Percentiles rank a stretch among this genome's conserved stretches.
Evolutionary conservation across 2,888 invertebrate genomes (phyloP).

Genomic region (Parthenolecanium corni): DNA sequence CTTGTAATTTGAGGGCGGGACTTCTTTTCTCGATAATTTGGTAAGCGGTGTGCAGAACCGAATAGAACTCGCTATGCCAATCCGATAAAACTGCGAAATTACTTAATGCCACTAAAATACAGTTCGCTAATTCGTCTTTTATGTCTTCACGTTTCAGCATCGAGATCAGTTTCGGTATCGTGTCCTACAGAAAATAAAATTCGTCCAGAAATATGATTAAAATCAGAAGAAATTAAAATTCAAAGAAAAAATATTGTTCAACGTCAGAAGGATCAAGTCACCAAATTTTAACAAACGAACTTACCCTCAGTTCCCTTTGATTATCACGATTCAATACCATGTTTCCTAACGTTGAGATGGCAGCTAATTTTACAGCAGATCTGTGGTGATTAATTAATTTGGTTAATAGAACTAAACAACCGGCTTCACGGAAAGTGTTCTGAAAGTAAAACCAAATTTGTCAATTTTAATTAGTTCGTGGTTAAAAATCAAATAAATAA

Average conservation of each 20-base stretch:
- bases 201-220: neutral
- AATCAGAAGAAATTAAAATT: neutral
- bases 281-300: constrained; percentile 4
- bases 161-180: constrained; percentile 42
- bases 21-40: constrained; percentile 40
- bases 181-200: constrained; percentile 37
- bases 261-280: neutral
- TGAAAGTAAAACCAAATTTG: constrained; percentile 35
- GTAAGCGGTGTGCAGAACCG: constrained; percentile 41
- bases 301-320: constrained; percentile 43
- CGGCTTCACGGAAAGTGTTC: constrained; percentile 44
- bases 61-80: constrained; percentile 44
- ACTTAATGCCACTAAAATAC: constrained; percentile 41
- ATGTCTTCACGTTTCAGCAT: constrained; percentile 35
- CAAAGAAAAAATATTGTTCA: neutral
- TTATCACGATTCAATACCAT: constrained; percentile 44
- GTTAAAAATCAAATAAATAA: neutral
- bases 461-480: constrained; percentile 7
- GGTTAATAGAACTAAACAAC: constrained; percentile 41
- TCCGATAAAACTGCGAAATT: constrained; percentile 43
- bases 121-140: constrained; percentile 38
- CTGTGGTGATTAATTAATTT: constrained; percentile 40
- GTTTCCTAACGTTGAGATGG: constrained; percentile 43
- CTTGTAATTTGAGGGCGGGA: constrained; percentile 41
- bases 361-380: constrained; percentile 39